Evolutionary conservation across 2,113 vertebrate species (phyloP).

Genomic region (Melanerpes formicivorus): DNA sequence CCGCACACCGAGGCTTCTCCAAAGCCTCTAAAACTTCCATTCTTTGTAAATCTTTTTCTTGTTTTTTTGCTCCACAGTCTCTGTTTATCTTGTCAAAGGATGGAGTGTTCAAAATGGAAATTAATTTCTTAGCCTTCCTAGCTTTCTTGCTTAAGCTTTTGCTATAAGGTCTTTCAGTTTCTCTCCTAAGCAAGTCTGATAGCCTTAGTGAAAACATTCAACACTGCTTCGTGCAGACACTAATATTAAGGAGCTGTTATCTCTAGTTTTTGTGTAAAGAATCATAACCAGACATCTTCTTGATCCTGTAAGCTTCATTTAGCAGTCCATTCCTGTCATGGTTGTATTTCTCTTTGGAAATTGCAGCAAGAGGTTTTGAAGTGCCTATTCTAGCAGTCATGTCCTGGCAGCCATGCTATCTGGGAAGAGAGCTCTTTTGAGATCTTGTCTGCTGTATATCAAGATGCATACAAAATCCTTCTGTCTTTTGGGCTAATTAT

Average conservation of each 20-base stretch:
- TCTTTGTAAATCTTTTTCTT: neutral
- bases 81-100: neutral
- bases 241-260: neutral
- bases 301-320: neutral
- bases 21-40: neutral
- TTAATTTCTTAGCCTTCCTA: neutral
- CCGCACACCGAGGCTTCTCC: neutral
- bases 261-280: neutral
- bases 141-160: neutral
- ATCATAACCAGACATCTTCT: neutral
- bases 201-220: neutral
- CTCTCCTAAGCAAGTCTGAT: neutral
- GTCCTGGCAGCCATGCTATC: neutral
- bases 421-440: neutral
- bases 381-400: neutral
- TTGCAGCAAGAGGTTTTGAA: neutral
- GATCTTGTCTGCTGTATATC: neutral
- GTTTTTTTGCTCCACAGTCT: neutral
- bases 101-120: neutral
- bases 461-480: neutral
- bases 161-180: neutral
- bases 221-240: neutral
- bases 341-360: neutral
- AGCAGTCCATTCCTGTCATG: neutral
- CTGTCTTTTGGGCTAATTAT: neutral